Base-by-base conservation (phyloP, 2,797 vertebrate genomes). In the Labeo calbasu region DNA sequence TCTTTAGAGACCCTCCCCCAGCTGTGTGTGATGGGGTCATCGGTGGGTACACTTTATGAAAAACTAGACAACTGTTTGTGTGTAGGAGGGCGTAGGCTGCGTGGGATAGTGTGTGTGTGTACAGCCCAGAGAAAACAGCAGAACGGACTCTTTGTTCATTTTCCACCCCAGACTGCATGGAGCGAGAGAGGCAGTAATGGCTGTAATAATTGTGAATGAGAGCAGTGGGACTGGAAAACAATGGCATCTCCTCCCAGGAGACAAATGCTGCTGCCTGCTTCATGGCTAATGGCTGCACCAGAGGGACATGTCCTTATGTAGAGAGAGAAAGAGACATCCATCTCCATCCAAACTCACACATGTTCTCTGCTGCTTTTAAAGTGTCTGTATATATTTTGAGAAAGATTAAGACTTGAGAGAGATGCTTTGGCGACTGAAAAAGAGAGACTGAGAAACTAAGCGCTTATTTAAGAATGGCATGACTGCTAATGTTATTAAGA, bases 201-300 rank as follows among this genome's bases (percentile, higher is more conserved):
- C 81, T 79, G 55, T 87, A 87, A 88, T 87, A 83, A 82, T 82
- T 57, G 40, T 84, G 82, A 79, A 82, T 66, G 75, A 82, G 68
- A 78, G 77, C 77, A 73, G 55, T n/a, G 78, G 83, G 78, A 79
- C 84, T 75, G 53, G 21, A 71, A 84, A 84, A 84, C 83, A 84
- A 79, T 84, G 21, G 21, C 40, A 61, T 59, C 61, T 28, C 40
- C 28, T 85, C 88, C 86, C 78, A 25, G 73, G 88, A 79, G 87
- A 84, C 15, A 13, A 19, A 70, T 61, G 81, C 75, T 69, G 61
- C 59, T 48, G 81, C 78, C 46, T 71, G 51, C 43, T 69, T 87
- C 82, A 87, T 84, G 73, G 78, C 75, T 87, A 85, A 85, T 84
- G 68, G 83, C 46, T 87, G 61, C 21, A 75, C 36, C 32, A 40